These are phyloP conservation scores for Cryptocephalus primarius DNA, from an alignment of 2,888 invertebrate genomes.

Conservation along the genomic window DNA sequence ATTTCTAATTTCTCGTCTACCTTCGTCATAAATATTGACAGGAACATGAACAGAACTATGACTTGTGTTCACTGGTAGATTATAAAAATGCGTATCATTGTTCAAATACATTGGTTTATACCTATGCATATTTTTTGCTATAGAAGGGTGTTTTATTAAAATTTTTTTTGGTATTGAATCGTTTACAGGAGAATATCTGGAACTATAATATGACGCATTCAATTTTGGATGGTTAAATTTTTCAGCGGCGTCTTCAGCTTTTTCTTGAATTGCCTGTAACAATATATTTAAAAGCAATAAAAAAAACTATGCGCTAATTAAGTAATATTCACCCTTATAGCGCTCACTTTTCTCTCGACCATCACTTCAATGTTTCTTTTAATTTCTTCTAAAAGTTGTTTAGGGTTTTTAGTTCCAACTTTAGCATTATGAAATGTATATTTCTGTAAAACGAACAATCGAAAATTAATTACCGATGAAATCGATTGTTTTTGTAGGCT, in stretches of 20 bases:
- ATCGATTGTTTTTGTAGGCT: no score
- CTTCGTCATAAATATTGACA: slow-evolving; percentile 81
- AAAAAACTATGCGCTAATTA: background rate
- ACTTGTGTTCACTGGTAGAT: slow-evolving; percentile 67
- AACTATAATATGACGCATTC: slow-evolving; percentile 60
- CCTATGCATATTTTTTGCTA: slow-evolving; percentile 23
- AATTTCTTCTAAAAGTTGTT: slow-evolving; percentile 66
- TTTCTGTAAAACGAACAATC: slow-evolving; percentile 43
- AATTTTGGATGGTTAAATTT: slow-evolving; percentile 43
- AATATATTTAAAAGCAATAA: background rate
- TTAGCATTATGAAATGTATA: slow-evolving; percentile 69
- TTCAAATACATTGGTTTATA: slow-evolving; percentile 51
- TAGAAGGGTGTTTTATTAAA: slow-evolving; percentile 3
- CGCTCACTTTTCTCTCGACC: slow-evolving; percentile 80
- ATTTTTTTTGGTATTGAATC: slow-evolving; percentile 14
- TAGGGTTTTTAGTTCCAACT: slow-evolving; percentile 70
- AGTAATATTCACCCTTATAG: slow-evolving; percentile 55
- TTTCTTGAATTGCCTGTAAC: slow-evolving; percentile 64
- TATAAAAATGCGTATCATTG: slow-evolving; percentile 73
- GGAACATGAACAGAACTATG: slow-evolving; percentile 88
- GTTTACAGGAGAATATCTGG: slow-evolving; percentile 59
- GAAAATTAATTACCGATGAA: no score
- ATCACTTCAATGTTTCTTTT: slow-evolving; percentile 73
- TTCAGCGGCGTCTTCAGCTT: slow-evolving; percentile 59
- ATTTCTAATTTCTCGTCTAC: slow-evolving; percentile 33